Evolutionary conservation across 2,797 vertebrate genomes (phyloP), one percentile per base, ranked within the genome.

Genomic region (Gymnopithys bicolor): DNA sequence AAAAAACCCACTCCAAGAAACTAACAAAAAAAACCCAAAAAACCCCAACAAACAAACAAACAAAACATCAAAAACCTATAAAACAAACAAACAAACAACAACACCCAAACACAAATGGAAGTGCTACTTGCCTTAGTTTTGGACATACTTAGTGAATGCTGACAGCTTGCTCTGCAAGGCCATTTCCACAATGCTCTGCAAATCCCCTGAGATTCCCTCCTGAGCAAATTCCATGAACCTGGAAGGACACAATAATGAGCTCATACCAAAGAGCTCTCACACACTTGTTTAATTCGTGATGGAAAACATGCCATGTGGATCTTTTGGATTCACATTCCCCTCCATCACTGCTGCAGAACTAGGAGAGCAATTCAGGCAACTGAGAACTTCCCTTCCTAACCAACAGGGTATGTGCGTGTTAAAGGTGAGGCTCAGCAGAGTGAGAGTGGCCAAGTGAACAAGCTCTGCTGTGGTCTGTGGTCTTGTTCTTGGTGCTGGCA

Each of bases 361-460:
- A 19, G 13, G 43, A 68, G 46, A 90, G 30, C 35, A 48, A n/a
- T 27, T n/a, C 33, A 39, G 79, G 22, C 28, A 71, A 8, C 18
- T 17, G 13, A 33, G 53, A 35, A 39, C 30, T 43, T 83, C 48
- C 15, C 55, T 90, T 78, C 43, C 46, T 52, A 58, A 2, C 7
- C 37, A 13, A 22, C 2, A 1, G 69, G 14, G 19, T 13, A 13
- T 5, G 14, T 16, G 35, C 22, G 8, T 0, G 0, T 4, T 9
- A 39, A 75, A 66, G 39, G 35, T 19, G 56, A 74, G 8, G 75
- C 53, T 91, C 49, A n/a, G 69, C 19, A 49, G 28, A 52, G 55
- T 2, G 0, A 21, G 30, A 52, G 24, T 7, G n/a, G 10, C n/a
- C 70, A 59, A 46, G 53, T 3, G 19, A 56, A 5, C 21, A 32